phyloP scores from a whole-genome alignment of 2,888 invertebrate species.

The Campopleginae sp. region DNA sequence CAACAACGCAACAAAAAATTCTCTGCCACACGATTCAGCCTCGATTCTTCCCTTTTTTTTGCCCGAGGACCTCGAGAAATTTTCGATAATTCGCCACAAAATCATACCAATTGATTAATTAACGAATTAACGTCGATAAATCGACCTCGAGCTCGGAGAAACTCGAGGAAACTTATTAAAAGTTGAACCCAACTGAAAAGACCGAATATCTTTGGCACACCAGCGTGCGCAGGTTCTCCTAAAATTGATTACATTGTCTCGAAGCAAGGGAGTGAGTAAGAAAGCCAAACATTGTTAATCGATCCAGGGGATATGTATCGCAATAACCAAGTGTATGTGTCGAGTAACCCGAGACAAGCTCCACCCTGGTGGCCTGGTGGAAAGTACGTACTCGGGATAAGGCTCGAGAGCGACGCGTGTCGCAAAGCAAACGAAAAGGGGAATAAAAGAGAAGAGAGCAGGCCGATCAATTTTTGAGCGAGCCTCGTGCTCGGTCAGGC shows the following conservation, averaged over 20 bases:
- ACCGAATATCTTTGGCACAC: background rate
- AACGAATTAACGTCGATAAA: no score
- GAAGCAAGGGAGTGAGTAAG: background rate
- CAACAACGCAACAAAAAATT: background rate
- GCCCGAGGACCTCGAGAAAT: no score
- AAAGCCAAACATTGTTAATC: conserved; percentile 56
- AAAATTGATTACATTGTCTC: conserved; percentile 58
- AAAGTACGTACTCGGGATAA: conserved; percentile 31
- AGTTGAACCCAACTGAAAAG: background rate
- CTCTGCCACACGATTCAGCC: no score
- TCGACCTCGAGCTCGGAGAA: no score
- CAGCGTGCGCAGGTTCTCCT: background rate
- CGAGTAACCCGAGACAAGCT: conserved; percentile 63
- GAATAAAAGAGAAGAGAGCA: background rate
- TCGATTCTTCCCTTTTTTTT: no score
- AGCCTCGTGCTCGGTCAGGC: background rate
- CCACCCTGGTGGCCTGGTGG: conserved; percentile 42
- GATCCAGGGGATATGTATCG: conserved; percentile 55
- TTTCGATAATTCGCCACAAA: no score
- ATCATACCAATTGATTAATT: no score
- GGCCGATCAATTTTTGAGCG: conserved; percentile 27
- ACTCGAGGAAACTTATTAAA: no score
- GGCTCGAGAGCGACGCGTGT: conserved; percentile 34
- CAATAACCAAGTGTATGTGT: conserved; percentile 65
- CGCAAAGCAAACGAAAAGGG: conserved; percentile 22